Conservation (phyloP, 2,888 invertebrate genomes). For the Eugnorisma glareosa region DNA sequence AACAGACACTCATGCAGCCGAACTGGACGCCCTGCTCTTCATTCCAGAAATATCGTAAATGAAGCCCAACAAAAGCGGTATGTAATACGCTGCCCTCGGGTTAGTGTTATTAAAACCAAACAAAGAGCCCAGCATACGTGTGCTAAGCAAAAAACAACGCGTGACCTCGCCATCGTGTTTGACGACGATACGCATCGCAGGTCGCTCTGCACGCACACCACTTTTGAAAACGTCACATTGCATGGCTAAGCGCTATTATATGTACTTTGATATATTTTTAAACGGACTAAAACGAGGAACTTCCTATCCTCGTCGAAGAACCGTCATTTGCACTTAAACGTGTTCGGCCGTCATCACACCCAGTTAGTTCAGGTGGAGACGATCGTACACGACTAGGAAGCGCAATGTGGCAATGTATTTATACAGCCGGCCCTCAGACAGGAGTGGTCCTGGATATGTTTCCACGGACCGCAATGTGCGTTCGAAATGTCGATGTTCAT, state of each 20-base stretch:
- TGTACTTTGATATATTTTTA: conserved; percentile 10
- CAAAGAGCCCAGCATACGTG: conserved; percentile 22
- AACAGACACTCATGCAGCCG: conserved; percentile 3
- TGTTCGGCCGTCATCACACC: neutral
- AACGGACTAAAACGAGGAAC: neutral
- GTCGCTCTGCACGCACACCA: conserved; percentile 7
- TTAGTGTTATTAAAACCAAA: neutral
- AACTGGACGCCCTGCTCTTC: neutral
- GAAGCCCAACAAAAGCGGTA: neutral
- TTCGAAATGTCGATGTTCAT: conserved; percentile 92
- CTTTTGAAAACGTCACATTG: conserved; percentile 1
- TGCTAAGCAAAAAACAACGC: conserved; percentile 8
- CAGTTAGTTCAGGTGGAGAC: neutral
- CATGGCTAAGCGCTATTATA: conserved; percentile 5
- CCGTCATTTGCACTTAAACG: conserved; percentile 39
- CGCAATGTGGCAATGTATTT: conserved; percentile 62
- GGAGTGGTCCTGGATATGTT: conserved; percentile 85
- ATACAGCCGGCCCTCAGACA: conserved; percentile 85
- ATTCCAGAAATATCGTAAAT: neutral
- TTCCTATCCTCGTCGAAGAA: conserved; percentile 4
- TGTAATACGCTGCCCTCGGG: conserved; percentile 2
- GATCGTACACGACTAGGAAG: neutral
- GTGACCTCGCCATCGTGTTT: conserved; percentile 16
- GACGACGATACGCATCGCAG: conserved; percentile 23
- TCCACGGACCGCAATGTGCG: conserved; percentile 90